These are phyloP conservation scores for Acanthis flammea DNA, from an alignment of 2,797 vertebrate species.

Conservation along the genomic window DNA sequence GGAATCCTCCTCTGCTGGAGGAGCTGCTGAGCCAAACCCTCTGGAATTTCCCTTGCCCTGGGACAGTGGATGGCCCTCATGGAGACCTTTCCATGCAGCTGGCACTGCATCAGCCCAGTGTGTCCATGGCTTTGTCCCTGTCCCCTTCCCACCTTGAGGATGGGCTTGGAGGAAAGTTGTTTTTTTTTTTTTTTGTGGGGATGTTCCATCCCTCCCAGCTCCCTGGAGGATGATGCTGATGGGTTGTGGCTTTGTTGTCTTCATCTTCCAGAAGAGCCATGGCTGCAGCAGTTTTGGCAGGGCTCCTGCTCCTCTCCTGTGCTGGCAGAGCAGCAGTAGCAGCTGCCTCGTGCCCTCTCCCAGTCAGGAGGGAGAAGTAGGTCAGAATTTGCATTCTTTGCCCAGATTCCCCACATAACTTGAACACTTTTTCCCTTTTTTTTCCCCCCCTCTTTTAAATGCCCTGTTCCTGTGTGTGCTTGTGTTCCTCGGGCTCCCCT, in stretches of 20 bases:
- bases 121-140: background rate
- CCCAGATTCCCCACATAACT: background rate
- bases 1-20: background rate
- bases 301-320: background rate
- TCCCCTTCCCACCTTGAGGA: background rate
- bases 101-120: background rate
- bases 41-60: background rate
- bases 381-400: slow-evolving; percentile 58
- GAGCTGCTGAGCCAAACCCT: background rate
- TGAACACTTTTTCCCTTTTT: background rate
- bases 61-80: background rate
- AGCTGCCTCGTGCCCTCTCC: slow-evolving; percentile 10
- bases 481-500: background rate
- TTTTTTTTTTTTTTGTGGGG: background rate
- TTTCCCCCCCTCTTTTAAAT: background rate
- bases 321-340: background rate
- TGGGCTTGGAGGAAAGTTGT: background rate
- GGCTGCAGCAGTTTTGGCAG: background rate
- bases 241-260: background rate
- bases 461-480: fast-evolving
- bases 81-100: fast-evolving
- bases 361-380: slow-evolving; percentile 42
- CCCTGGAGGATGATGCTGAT: background rate
- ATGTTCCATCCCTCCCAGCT: background rate
- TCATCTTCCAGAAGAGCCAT: background rate